Evolutionary conservation across 2,888 invertebrate genomes (phyloP).

Genomic region (Branchipolynoe longqiensis): DNA sequence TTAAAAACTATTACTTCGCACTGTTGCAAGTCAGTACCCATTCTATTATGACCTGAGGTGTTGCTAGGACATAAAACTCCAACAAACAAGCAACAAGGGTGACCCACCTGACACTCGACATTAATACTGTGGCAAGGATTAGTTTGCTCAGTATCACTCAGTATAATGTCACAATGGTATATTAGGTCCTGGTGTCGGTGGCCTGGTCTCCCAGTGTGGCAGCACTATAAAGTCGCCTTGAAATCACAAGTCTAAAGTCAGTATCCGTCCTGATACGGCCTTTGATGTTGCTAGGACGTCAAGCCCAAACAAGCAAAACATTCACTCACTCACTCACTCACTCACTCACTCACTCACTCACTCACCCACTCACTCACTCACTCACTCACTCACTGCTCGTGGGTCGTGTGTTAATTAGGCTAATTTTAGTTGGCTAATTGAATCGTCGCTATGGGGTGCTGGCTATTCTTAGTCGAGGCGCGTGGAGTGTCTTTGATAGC

Average conservation of each 20-base stretch:
- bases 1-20: too few relatives aligned
- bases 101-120: too few relatives aligned
- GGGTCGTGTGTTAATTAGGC: neutral
- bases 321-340: slow-evolving; percentile 45
- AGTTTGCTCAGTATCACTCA: too few relatives aligned
- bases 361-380: slow-evolving; percentile 58
- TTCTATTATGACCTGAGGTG: too few relatives aligned
- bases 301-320: neutral
- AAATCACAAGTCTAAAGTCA: neutral
- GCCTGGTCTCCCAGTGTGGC: slow-evolving; percentile 26
- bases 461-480: too few relatives aligned
- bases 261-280: neutral
- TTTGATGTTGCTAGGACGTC: neutral
- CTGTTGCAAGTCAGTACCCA: too few relatives aligned
- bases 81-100: too few relatives aligned
- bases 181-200: neutral
- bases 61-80: too few relatives aligned
- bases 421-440: too few relatives aligned
- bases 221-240: neutral
- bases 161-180: neutral
- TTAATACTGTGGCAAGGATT: too few relatives aligned
- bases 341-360: slow-evolving; percentile 58
- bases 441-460: too few relatives aligned
- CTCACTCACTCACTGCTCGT: slow-evolving; percentile 32
- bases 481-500: too few relatives aligned